A percentile compares a stretch with the other conserved stretches of the same genome.
Conservation (phyloP, 2,888 invertebrate genomes). For the Melanophora roralis region DNA sequence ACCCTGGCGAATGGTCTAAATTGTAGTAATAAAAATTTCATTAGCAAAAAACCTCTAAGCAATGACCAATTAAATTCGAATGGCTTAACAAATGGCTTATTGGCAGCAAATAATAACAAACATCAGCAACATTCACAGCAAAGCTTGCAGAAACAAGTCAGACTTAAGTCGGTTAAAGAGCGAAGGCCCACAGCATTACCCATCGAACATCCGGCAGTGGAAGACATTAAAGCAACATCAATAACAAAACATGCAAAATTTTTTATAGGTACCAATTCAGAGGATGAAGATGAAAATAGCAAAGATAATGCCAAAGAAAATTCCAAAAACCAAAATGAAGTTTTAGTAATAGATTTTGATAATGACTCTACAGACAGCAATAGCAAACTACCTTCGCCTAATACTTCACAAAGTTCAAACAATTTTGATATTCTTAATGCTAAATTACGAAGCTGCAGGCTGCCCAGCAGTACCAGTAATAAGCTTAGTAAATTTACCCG, state of each 20-base stretch:
- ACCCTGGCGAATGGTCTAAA: slow-evolving; percentile 18
- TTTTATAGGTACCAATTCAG: slow-evolving; percentile 69
- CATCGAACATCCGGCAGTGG: slow-evolving; percentile 67
- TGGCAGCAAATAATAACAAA: slow-evolving; percentile 28
- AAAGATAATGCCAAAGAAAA: slow-evolving; percentile 10
- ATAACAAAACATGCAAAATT: slow-evolving; percentile 66
- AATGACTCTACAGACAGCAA: slow-evolving; percentile 12
- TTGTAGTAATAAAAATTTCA: slow-evolving; percentile 62
- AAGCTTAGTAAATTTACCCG: slow-evolving; percentile 45
- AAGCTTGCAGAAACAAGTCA: slow-evolving; percentile 66
- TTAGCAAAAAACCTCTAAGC: slow-evolving; percentile 63
- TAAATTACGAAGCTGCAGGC: slow-evolving; percentile 33
- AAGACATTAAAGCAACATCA: background rate
- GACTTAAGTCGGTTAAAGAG: slow-evolving; percentile 72
- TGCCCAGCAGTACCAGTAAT: slow-evolving; percentile 52
- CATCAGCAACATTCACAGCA: slow-evolving; percentile 66
- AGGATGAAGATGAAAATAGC: slow-evolving; percentile 60
- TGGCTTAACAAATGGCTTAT: slow-evolving; percentile 45
- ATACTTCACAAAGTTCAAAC: slow-evolving; percentile 26
- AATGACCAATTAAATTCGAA: slow-evolving; percentile 49
- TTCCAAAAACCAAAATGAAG: background rate
- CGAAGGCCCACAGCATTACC: slow-evolving; percentile 72
- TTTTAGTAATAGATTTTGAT: slow-evolving; percentile 12
- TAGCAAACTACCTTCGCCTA: slow-evolving; percentile 9
- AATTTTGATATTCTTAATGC: slow-evolving; percentile 37